Conservation (phyloP, 2,888 invertebrate species). For the Hemaris fuciformis region DNA sequence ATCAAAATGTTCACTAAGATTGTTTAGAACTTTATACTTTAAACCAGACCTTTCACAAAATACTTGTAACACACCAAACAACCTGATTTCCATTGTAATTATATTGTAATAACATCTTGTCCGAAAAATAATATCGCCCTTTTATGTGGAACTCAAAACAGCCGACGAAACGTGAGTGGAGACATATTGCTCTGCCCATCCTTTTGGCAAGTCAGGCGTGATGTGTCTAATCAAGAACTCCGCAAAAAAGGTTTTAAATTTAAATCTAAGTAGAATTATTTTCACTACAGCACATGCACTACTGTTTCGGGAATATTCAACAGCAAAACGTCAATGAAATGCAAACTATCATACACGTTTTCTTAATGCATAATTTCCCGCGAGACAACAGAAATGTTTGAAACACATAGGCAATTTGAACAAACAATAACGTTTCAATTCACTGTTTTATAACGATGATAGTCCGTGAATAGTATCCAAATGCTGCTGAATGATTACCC, state of each 20-base stretch:
- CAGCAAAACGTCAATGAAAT: conserved; percentile 4
- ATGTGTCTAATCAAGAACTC: background rate
- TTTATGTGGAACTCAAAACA: no score
- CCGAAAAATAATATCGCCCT: no score
- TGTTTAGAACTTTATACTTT: no score
- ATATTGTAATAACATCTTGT: no score
- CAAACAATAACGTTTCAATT: conserved; percentile 27
- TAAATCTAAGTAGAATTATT: background rate
- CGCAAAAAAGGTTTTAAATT: background rate
- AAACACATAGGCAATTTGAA: conserved; percentile 29
- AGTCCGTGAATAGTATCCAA: conserved; percentile 26
- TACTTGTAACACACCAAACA: no score
- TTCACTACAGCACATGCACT: background rate
- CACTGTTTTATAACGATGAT: conserved; percentile 26
- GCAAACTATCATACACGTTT: conserved; percentile 22
- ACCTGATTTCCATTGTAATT: no score
- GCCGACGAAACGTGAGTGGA: no score
- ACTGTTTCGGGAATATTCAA: conserved; percentile 9
- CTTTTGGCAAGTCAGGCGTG: no score
- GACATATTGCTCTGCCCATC: no score
- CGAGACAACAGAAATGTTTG: conserved; percentile 32
- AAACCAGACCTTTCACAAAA: no score
- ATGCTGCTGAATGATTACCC: conserved; percentile 32
- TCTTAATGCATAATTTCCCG: conserved; percentile 58
- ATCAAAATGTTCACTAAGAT: no score